Percentiles rank a stretch among this genome's conserved stretches.
Conservation (phyloP, 2,113 vertebrate species). For the Synchiropus splendidus region DNA sequence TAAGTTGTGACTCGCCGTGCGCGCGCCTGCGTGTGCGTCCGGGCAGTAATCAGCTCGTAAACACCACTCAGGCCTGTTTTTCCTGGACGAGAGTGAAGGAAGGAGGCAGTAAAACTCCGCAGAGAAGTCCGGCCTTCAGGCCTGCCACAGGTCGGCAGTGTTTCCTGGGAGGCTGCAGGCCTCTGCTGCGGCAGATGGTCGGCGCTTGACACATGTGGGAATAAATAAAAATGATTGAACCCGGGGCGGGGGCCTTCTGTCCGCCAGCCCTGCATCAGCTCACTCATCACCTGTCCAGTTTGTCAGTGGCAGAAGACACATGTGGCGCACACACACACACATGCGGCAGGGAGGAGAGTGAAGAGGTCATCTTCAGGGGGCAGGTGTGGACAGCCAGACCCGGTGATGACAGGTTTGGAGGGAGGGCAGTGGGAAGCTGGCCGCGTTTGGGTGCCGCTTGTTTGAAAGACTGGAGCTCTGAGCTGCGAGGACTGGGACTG, state of each 20-base stretch:
- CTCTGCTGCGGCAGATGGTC: slow-evolving; percentile 39
- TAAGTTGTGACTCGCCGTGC: no score
- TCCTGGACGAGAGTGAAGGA: slow-evolving; percentile 46
- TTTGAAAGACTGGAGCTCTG: no score
- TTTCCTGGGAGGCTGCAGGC: slow-evolving; percentile 40
- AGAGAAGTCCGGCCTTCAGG: no score
- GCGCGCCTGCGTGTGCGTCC: slow-evolving; percentile 29
- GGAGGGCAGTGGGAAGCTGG: no score
- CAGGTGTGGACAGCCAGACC: no score
- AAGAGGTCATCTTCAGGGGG: no score
- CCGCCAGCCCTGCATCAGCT: slow-evolving; percentile 44
- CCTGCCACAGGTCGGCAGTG: slow-evolving; percentile 31
- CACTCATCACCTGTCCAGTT: slow-evolving; percentile 51
- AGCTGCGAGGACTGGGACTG: no score
- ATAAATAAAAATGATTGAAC: slow-evolving; percentile 37
- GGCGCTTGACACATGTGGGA: slow-evolving; percentile 34
- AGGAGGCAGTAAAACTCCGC: slow-evolving; percentile 59
- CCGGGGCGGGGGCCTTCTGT: slow-evolving; percentile 19
- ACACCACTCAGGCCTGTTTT: slow-evolving; percentile 68
- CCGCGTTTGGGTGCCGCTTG: no score
- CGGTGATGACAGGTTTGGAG: no score
- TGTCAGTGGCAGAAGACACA: slow-evolving; percentile 49
- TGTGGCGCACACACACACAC: slow-evolving; percentile 10
- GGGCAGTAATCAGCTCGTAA: slow-evolving; percentile 60
- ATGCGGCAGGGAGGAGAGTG: no score